A percentile compares a stretch with the other conserved stretches of the same genome.
phyloP scores from a whole-genome alignment of 37 sponge, comb jelly and placozoan genomes.

The Mnemiopsis leidyi region DNA sequence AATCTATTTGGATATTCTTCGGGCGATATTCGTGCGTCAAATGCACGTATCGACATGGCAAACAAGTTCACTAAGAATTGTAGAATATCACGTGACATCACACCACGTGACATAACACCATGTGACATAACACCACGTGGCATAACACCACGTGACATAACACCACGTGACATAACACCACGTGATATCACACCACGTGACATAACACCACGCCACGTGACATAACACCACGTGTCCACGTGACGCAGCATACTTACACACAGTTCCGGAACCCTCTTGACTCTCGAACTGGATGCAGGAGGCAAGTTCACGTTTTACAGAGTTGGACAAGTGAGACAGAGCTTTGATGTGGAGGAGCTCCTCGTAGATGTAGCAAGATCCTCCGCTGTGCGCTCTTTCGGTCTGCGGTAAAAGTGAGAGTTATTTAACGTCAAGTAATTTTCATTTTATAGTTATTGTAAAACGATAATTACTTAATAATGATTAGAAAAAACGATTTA shows the following conservation, averaged over 20 bases:
- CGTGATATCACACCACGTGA: too few relatives aligned
- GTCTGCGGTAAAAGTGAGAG: conserved; percentile 64
- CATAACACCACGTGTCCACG: too few relatives aligned
- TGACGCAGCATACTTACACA: conserved; percentile 65
- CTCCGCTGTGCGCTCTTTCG: conserved; percentile 73
- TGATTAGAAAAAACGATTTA: too few relatives aligned
- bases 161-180: conserved; percentile 10
- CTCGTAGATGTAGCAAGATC: conserved; percentile 79
- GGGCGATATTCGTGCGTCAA: too few relatives aligned
- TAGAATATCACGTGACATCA: not conserved
- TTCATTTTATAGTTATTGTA: not conserved
- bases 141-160: not conserved
- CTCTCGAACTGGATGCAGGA: conserved; percentile 63
- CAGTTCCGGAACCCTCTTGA: conserved; percentile 43
- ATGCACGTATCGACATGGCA: too few relatives aligned
- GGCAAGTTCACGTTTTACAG: conserved; percentile 68
- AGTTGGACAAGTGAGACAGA: conserved; percentile 77
- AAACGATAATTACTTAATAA: too few relatives aligned
- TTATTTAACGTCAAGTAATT: not conserved
- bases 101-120: not conserved
- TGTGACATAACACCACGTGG: not conserved
- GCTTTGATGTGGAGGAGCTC: conserved; percentile 80
- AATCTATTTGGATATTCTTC: too few relatives aligned
- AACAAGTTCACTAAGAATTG: too few relatives aligned
- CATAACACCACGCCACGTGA: not conserved